Conservation (phyloP, 2,797 vertebrate species). For the Myoxocephalus aenaeus region DNA sequence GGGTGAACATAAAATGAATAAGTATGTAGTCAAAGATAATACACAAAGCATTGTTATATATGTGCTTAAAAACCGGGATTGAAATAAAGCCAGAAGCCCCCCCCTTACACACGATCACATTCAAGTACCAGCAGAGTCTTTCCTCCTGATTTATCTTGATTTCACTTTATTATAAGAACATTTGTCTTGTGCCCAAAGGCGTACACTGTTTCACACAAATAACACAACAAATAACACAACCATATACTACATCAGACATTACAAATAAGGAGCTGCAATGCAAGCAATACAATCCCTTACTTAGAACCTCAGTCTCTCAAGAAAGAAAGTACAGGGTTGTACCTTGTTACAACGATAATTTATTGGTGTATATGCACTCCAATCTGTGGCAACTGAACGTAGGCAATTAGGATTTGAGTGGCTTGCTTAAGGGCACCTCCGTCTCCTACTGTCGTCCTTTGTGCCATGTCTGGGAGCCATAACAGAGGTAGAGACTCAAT, state of each 20-base stretch:
- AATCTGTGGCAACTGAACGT: slow-evolving; percentile 17
- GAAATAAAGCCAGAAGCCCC: too few species aligned
- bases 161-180: slow-evolving; percentile 4
- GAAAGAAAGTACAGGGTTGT: background rate
- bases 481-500: slow-evolving; percentile 10
- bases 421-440: slow-evolving; percentile 23
- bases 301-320: background rate
- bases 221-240: background rate
- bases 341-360: background rate
- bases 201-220: background rate
- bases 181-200: background rate
- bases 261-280: background rate
- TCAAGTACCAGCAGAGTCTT: slow-evolving; percentile 19
- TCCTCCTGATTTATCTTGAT: slow-evolving; percentile 24
- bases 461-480: slow-evolving; percentile 33
- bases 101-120: slow-evolving; percentile 26
- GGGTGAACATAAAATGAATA: slow-evolving; percentile 11
- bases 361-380: background rate
- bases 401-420: slow-evolving; percentile 38
- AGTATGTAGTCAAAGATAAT: background rate
- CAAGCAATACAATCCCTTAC: background rate
- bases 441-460: slow-evolving; percentile 36
- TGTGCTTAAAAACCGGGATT: background rate
- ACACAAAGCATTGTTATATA: background rate
- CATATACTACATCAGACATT: background rate